phyloP scores from a whole-genome alignment of 2,113 vertebrate species.

The Junco hyemalis region DNA sequence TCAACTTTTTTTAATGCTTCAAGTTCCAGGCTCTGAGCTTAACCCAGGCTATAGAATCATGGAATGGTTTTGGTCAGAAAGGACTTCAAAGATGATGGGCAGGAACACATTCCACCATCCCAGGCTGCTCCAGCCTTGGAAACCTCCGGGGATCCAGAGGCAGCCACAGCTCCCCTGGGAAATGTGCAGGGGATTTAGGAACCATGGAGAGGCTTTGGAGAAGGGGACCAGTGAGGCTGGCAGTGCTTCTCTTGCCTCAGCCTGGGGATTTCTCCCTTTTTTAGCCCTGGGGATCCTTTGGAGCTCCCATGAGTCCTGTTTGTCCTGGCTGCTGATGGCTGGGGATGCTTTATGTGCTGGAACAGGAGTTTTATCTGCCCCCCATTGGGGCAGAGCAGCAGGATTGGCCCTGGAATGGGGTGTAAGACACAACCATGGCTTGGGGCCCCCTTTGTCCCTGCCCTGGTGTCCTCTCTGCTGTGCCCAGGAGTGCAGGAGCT shows the following conservation, averaged over 20 bases:
- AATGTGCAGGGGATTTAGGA: background rate
- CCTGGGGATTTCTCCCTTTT: background rate
- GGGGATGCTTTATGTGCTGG: background rate
- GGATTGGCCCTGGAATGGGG: background rate
- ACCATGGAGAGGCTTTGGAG: background rate
- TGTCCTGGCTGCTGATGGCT: background rate
- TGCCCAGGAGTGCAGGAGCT: background rate
- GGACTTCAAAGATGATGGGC: background rate
- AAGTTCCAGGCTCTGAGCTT: background rate
- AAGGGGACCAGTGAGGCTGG: background rate
- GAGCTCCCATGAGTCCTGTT: background rate
- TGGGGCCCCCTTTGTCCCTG: conserved; percentile 42
- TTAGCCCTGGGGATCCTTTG: background rate
- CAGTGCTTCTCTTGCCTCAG: background rate
- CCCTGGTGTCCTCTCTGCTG: background rate
- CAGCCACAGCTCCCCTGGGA: background rate
- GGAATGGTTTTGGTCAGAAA: background rate
- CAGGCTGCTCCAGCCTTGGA: accelerated
- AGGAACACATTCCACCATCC: background rate
- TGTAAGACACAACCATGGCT: background rate
- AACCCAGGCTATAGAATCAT: background rate
- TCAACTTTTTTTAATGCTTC: background rate
- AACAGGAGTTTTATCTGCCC: background rate
- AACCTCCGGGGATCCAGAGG: background rate
- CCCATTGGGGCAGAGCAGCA: background rate